These are phyloP conservation scores for Lampris incognitus DNA, from an alignment of 2,113 vertebrate genomes.

Conservation along the genomic window DNA sequence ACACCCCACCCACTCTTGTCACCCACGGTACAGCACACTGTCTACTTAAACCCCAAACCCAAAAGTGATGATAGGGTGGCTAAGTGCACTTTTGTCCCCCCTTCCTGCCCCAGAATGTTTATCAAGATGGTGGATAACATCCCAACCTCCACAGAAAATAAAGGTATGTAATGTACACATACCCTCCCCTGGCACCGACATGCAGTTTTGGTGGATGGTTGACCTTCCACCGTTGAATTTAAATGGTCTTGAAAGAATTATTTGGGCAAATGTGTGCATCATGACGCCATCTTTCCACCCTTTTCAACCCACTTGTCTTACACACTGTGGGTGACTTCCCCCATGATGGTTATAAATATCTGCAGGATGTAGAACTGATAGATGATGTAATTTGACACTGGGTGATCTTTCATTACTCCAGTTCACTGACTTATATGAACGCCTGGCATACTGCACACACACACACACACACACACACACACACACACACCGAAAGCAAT, in stretches of 20 bases:
- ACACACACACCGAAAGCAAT: background rate
- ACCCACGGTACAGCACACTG: too few species aligned
- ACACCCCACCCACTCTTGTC: too few species aligned
- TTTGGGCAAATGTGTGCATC: background rate
- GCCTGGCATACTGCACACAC: background rate
- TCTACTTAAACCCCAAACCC: too few species aligned
- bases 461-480: background rate
- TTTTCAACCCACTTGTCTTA: conserved; percentile 16
- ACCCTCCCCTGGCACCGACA: too few species aligned
- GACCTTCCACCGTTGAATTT: background rate
- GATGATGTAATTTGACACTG: conserved; percentile 39
- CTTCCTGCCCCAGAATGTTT: too few species aligned
- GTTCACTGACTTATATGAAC: conserved; percentile 7
- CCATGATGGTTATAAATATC: conserved; percentile 32
- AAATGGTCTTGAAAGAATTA: background rate
- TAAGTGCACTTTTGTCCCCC: too few species aligned
- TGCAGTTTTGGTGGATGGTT: too few species aligned
- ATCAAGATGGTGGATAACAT: too few species aligned
- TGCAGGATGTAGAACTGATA: conserved; percentile 11
- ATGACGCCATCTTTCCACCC: background rate
- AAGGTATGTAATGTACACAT: too few species aligned
- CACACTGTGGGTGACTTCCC: conserved; percentile 23
- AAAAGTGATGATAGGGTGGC: too few species aligned
- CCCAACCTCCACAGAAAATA: too few species aligned
- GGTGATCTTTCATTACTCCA: conserved; percentile 34